Conservation (phyloP, 35 echinoderm and acorn worm species). For the Acanthaster planci region DNA sequence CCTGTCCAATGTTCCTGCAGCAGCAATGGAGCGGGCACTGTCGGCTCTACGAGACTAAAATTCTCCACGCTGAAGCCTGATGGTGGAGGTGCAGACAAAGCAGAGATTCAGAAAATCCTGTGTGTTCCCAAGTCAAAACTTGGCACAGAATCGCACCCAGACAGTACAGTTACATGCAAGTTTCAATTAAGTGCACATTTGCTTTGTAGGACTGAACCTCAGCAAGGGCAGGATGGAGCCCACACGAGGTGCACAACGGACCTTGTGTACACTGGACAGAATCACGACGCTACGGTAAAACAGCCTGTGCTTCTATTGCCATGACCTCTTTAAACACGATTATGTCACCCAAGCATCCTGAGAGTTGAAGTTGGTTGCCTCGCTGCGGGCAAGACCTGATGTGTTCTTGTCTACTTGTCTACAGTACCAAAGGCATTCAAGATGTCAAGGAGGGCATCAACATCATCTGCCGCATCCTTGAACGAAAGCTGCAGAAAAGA, state of each 20-base stretch:
- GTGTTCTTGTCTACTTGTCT: slow-evolving; percentile 9
- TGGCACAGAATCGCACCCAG: too few relatives aligned
- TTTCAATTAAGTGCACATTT: neutral
- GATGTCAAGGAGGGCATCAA: slow-evolving; percentile 17
- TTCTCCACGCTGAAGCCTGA: too few relatives aligned
- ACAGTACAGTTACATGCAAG: too few relatives aligned
- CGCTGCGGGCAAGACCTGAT: neutral
- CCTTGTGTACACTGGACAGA: neutral
- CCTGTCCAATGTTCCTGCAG: too few relatives aligned
- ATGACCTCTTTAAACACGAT: neutral
- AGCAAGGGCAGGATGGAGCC: neutral
- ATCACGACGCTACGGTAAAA: neutral
- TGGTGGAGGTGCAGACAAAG: too few relatives aligned
- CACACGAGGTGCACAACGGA: neutral
- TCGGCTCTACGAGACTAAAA: too few relatives aligned
- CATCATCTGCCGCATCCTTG: slow-evolving; percentile 46
- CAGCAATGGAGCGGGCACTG: too few relatives aligned
- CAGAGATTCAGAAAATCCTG: too few relatives aligned
- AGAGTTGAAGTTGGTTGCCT: neutral
- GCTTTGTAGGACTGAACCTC: neutral
- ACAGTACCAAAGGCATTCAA: slow-evolving; percentile 19
- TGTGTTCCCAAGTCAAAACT: too few relatives aligned
- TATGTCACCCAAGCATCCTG: neutral
- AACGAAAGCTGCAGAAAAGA: slow-evolving; percentile 43
- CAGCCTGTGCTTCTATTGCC: neutral